These are phyloP conservation scores for Xiphias gladius DNA, from an alignment of 2,113 vertebrate species.

Conservation along the genomic window DNA sequence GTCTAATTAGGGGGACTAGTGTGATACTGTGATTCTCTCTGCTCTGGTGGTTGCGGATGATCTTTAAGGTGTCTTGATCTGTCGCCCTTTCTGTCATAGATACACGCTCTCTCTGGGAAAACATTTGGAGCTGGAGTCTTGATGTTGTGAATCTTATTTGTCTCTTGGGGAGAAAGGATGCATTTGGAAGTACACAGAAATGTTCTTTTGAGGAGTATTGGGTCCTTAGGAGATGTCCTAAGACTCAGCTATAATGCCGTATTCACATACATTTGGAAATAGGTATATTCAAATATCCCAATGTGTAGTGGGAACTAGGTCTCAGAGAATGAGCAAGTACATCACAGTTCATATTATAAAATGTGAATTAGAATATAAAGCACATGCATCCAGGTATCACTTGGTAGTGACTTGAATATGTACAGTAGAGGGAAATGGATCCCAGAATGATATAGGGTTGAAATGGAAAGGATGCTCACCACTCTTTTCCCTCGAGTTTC, in stretches of 20 bases:
- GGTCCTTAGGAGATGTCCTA: background rate
- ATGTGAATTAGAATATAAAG: background rate
- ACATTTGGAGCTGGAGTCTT: conserved; percentile 1
- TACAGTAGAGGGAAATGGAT: background rate
- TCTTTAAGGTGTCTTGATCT: conserved; percentile 31
- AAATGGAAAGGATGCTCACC: conserved; percentile 43
- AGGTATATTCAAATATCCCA: background rate
- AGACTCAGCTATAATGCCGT: background rate
- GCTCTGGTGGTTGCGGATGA: conserved; percentile 54
- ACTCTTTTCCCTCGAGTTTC: conserved; percentile 28
- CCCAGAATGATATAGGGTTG: background rate
- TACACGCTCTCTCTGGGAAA: background rate
- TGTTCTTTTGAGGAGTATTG: background rate
- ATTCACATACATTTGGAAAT: background rate
- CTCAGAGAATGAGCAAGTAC: conserved; percentile 1
- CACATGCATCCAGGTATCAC: background rate
- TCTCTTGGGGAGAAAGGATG: background rate
- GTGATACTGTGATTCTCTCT: conserved; percentile 47
- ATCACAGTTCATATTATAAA: background rate
- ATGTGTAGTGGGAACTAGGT: background rate
- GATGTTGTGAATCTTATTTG: background rate
- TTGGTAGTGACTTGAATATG: background rate
- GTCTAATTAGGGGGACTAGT: conserved; percentile 37
- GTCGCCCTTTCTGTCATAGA: conserved; percentile 2
- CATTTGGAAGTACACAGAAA: conserved; percentile 1